Evolutionary conservation across 2,797 vertebrate species (phyloP), one percentile per base, ranked within the genome.

Genomic region (Parauchenoglanis ngamensis): DNA sequence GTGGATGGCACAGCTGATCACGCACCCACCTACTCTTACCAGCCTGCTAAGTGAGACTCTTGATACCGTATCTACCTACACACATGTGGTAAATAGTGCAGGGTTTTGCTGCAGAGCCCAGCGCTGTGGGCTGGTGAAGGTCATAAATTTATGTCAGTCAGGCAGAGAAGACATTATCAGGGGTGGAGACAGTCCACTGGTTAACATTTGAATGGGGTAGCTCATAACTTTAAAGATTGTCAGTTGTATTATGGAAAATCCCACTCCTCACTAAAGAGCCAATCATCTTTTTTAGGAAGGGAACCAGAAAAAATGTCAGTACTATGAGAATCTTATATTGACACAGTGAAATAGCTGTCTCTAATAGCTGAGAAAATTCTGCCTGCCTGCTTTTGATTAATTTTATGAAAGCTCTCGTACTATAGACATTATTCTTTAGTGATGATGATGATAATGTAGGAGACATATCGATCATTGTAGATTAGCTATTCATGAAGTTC

Each of bases 1-100:
- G 96, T 99, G 96, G 98, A 99, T 94, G 97, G 95, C 68, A 94
- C 96, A 94, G 97, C 92, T 83, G 98, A 99, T 93, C 98, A 99
- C 68, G 94, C 96, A 15, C 94, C 97, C 94, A 96, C 97, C 94
- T 99, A 99, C 95, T 97, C 97, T 89, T 99, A 98, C 96, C 98
- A 98, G 93, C 95, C 95, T 93, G 96, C 97, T 90, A 99, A 99
- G 98, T 99, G 94, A 97, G 97, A 95, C 88, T 54, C 85, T 80
- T 79, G 25, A 84, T 76, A 76, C 17, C 19, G 17, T 31, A 2
- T 63, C 28, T 46, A 65, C 40, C 73, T 67, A 63, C 72, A 70
- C 31, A 78, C 54, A 80, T 21, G 19, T 63, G 81, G 52, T 23
- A 68, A 35, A 54, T 68, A 54, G n/a, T 83, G 28, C 28, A 68